A percentile compares a stretch with the other conserved stretches of the same genome.
phyloP scores from a whole-genome alignment of 1,140 invertebrate species.

The Pogonomyrmex barbatus region DNA sequence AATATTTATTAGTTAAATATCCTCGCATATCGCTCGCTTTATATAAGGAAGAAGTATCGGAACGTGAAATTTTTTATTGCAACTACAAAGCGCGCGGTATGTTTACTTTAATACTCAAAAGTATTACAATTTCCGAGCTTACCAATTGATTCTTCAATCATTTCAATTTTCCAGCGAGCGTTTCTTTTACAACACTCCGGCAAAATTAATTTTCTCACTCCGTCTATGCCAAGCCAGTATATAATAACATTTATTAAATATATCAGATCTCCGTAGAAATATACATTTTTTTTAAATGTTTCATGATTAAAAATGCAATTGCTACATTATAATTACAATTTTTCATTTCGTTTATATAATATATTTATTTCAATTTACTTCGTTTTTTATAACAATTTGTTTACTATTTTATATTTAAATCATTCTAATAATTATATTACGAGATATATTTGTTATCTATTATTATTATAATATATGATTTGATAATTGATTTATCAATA shows the following conservation, averaged over 20 bases:
- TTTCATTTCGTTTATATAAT: slow-evolving; percentile 10
- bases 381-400: background rate
- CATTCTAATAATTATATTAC: background rate
- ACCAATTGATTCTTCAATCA: slow-evolving; percentile 60
- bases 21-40: slow-evolving; percentile 3
- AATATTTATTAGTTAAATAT: slow-evolving; percentile 39
- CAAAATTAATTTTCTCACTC: slow-evolving; percentile 52
- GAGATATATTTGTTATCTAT: background rate
- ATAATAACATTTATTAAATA: slow-evolving; percentile 53
- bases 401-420: background rate
- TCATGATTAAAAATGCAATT: slow-evolving; percentile 27
- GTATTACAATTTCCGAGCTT: slow-evolving; percentile 26
- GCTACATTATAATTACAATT: background rate
- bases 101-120: slow-evolving; percentile 29
- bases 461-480: background rate
- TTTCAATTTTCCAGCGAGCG: slow-evolving; percentile 49
- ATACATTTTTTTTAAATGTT: background rate
- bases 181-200: background rate
- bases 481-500: background rate
- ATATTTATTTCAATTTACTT: background rate
- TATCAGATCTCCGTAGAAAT: slow-evolving; percentile 18
- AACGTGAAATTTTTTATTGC: slow-evolving; percentile 56
- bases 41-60: slow-evolving; percentile 3
- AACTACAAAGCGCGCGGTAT: slow-evolving; percentile 29
- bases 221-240: background rate